Base-by-base conservation (phyloP, 2,797 vertebrate species). In the Rhinoraja longicauda region DNA sequence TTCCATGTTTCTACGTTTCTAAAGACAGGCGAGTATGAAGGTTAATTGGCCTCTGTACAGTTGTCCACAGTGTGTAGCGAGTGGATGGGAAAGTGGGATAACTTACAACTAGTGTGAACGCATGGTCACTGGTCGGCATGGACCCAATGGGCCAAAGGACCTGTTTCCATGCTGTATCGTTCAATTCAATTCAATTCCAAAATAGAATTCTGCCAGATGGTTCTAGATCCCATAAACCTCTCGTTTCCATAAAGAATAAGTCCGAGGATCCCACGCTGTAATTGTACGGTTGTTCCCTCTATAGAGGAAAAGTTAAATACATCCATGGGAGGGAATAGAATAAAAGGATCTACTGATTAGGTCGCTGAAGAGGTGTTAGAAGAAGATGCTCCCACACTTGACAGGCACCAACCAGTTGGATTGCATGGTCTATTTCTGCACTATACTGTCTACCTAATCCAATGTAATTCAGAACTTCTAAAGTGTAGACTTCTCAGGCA, bases 401-500 rank as follows among this genome's bases (percentile, higher is more conserved):
- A 12, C 12, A 59, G 7, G 57, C 53, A 15, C 82, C 57, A 15
- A 15, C 82, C 57, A 15, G 26, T 32, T 86, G 26, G 82, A 15
- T 1, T 12, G 12, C 1, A 62, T 6, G 13, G 57, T 5, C 26
- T 13, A n/a, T 64, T 32, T 64, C 82, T 64, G 57, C 32, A 15
- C 1, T 17, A 15, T 86, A 62, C 53, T n/a, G 32, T 86, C 26
- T 7, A 32, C 32, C 12, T 64, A 86, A 62, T 86, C 62, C 82
- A 86, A 13, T 84, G 81, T 84, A 84, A 84, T 84, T 84, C 81
- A 57, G n/a, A 29, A 86, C 13, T 45, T 45, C 45, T 86, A 57
- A 62, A 62, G 57, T 3, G 57, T 15, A 64, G 57, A 12, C 57
- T 15, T 29, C 5, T 86, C 57, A 1, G 57, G 59, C 29, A 64